Base-by-base conservation (phyloP, 2,888 invertebrate genomes). In the Nomada fucata region DNA sequence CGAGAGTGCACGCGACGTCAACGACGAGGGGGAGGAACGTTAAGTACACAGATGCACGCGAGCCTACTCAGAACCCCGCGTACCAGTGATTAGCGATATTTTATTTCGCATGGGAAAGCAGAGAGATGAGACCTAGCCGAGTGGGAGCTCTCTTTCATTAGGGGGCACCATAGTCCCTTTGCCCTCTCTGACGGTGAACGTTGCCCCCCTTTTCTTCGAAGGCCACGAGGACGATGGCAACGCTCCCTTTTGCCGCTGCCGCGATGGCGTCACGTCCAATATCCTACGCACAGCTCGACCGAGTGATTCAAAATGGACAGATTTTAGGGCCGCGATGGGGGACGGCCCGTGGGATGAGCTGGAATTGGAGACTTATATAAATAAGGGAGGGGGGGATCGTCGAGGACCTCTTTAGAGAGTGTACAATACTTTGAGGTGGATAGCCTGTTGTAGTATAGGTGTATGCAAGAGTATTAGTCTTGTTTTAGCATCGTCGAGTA, bases 91-190 rank as follows among this genome's bases (percentile, higher is more conserved):
- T 93, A 93, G 93, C 92, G 91, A 93, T 93, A 93, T 93, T 93
- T 93, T 93, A 93, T 93, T 93, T 93, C 93, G 91, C 93, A 93
- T 93, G 93, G 93, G 93, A 93, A 93, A 93, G 91, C 91, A 90
- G 93, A 92, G 93, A 92, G 93, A 93, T 93, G 93, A 93, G 92
- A 93, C 93, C 91, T 92, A 91, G 93, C 92, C 92, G 93, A 93
- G 93, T 93, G 92, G 93, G 91, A 93, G 93, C 92, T 92, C 92
- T 92, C 90, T 92, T 93, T 92, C 91, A 92, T 93, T 91, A 91
- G 90, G 90, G 90, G 85, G 84, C 65, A 60, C 76, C 76, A 86
- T 83, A 36, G 74, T 42, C 60, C 50, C 60, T 50, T 44, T n/a
- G 20, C 52, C 64, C 44, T 60, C 75, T 53, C 42, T 53, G 13